Base-by-base conservation (phyloP, 2,888 invertebrate genomes). In the Dexiosoma caninum region DNA sequence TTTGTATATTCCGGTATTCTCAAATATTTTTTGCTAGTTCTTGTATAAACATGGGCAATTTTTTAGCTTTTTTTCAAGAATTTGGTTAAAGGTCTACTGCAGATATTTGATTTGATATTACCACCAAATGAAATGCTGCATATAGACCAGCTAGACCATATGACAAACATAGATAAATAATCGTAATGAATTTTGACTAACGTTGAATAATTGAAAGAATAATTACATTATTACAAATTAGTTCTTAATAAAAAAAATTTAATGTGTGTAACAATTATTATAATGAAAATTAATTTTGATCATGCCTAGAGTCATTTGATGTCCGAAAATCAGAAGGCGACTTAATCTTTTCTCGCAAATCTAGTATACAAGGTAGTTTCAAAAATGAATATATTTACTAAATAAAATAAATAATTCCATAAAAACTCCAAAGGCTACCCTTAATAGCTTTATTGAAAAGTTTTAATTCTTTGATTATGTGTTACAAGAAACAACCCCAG, bases 311-410 rank as follows among this genome's bases (percentile, higher is more conserved):
- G 88, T 86, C 86, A 74, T 70, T 81, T 66, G 84, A 84, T 84
- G 89, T 88, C 85, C 89, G 88, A 79, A 90, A 87, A 85, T 89
- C 89, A 67, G 90, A 90, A 69, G 90, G 88, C 84, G 90, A 90
- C 84, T 83, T 89, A 80, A 85, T 85, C 57, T 85, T 89, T 80
- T 85, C 87, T 77, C 89, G 89, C 60, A 89, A 89, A 84, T 82
- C 85, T 85, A 89, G 89, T 85, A 85, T 89, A 82, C 87, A 89
- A 90, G 89, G 89, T 89, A 89, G 84, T 67, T 44, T 23, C 23
- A n/a, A 10, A 23, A n/a, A n/a, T 4, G 19, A 12, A 23, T 7
- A n/a, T 23, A n/a, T 3, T 46, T 4, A n/a, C 23, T 14, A 21
- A 40, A 21, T 21, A 30, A 23, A 51, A 53, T 10, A n/a, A n/a